Conservation (phyloP, 2,888 invertebrate species). For the Apotomis turbidana region DNA sequence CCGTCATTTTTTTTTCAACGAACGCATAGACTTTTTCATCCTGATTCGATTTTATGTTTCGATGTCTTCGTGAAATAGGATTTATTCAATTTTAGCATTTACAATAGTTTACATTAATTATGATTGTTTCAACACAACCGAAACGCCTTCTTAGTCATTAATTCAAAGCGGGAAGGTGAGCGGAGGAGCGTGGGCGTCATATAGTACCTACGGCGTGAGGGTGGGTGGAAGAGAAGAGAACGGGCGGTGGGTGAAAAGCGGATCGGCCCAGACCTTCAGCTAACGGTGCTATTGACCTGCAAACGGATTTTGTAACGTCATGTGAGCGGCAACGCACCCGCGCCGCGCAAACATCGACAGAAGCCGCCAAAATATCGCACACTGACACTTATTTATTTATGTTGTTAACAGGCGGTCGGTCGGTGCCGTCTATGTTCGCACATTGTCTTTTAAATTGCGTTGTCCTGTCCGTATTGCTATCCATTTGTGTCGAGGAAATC, state of each 20-base stretch:
- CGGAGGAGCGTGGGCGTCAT: slow-evolving; percentile 37
- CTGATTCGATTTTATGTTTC: too few relatives aligned
- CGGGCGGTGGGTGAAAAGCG: slow-evolving; percentile 50
- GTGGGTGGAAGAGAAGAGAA: slow-evolving; percentile 48
- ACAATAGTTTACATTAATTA: neutral
- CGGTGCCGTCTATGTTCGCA: slow-evolving; percentile 44
- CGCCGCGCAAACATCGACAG: slow-evolving; percentile 28
- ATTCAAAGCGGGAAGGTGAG: slow-evolving; percentile 25
- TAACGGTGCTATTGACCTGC: slow-evolving; percentile 71
- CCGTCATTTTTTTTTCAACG: too few relatives aligned
- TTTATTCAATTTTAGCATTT: neutral
- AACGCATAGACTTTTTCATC: too few relatives aligned
- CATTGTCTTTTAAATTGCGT: slow-evolving; percentile 62
- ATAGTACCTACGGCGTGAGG: slow-evolving; percentile 46
- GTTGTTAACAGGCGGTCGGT: slow-evolving; percentile 21
- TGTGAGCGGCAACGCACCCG: slow-evolving; percentile 50
- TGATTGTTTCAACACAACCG: slow-evolving; percentile 15
- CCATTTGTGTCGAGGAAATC: slow-evolving; percentile 45
- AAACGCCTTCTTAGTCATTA: slow-evolving; percentile 3
- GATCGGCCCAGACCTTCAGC: slow-evolving; percentile 68
- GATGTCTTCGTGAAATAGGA: too few relatives aligned
- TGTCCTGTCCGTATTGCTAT: slow-evolving; percentile 54
- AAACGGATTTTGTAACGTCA: slow-evolving; percentile 55
- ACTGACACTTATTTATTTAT: slow-evolving; percentile 45
- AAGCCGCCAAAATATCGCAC: slow-evolving; percentile 29